Conservation (phyloP, 2,888 invertebrate genomes). For the Gisinianus flammeolus region DNA sequence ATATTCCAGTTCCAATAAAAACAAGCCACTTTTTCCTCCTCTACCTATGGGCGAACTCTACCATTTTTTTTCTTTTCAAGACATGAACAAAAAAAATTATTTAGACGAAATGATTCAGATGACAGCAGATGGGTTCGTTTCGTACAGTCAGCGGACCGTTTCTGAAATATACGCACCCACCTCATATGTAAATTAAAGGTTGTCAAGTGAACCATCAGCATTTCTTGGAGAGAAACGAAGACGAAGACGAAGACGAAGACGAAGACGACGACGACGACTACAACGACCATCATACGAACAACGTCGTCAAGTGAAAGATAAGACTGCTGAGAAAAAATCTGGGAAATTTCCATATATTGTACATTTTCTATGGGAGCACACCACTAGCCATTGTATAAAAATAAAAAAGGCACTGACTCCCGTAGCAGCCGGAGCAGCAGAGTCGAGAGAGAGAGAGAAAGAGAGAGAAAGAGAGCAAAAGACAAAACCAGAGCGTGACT, state of each 20-base stretch:
- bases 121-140: not conserved
- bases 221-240: not conserved
- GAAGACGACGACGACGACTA: not conserved
- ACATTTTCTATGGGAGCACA: not conserved
- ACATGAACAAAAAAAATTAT: conserved; percentile 4
- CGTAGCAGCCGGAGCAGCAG: too few species aligned
- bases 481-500: not conserved
- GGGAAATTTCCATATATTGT: not conserved
- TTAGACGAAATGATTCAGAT: conserved; percentile 6
- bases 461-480: not conserved
- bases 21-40: too few species aligned
- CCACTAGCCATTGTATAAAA: too few species aligned
- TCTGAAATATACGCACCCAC: too few species aligned
- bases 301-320: not conserved
- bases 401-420: too few species aligned
- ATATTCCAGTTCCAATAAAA: too few species aligned
- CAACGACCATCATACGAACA: too few species aligned
- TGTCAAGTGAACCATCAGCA: not conserved
- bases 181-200: not conserved
- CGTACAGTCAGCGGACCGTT: too few species aligned
- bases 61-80: too few species aligned
- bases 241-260: not conserved
- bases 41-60: too few species aligned
- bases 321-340: not conserved
- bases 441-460: not conserved